Conservation (phyloP, 2,797 vertebrate species). For the Octomys mimax region DNA sequence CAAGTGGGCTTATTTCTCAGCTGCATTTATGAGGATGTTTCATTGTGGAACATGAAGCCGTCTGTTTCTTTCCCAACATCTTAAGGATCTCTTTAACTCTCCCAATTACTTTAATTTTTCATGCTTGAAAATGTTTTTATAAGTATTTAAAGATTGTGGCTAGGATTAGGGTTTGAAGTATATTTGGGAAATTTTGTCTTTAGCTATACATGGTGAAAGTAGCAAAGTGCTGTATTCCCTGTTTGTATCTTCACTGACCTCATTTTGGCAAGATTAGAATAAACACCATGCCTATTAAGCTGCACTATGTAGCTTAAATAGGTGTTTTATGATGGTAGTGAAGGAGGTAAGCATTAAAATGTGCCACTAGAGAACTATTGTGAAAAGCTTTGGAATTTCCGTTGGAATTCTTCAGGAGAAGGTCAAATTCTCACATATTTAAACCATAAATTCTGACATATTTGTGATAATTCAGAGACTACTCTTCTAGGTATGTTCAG, state of each 20-base stretch:
- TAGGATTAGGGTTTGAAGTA: neutral
- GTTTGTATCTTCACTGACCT: constrained; percentile 29
- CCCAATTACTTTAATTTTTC: constrained; percentile 18
- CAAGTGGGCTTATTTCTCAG: constrained; percentile 77
- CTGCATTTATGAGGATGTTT: constrained; percentile 42
- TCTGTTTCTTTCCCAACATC: constrained; percentile 37
- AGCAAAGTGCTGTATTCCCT: neutral
- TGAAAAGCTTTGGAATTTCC: neutral
- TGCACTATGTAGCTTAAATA: constrained; percentile 30
- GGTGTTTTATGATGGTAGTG: constrained; percentile 17
- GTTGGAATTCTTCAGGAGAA: constrained; percentile 45
- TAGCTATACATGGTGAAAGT: neutral
- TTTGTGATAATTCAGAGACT: neutral
- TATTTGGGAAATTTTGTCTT: neutral
- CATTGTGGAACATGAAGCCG: constrained; percentile 28
- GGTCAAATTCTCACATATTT: neutral
- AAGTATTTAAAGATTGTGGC: neutral
- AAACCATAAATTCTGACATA: neutral
- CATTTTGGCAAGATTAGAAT: constrained; percentile 58
- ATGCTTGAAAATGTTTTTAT: constrained; percentile 35
- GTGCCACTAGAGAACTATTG: neutral
- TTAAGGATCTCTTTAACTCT: constrained; percentile 36
- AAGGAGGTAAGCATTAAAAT: constrained; percentile 29
- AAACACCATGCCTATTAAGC: neutral
- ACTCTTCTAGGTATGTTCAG: neutral